phyloP scores from a whole-genome alignment of 2,797 vertebrate genomes.

The Anomalospiza imberbis region DNA sequence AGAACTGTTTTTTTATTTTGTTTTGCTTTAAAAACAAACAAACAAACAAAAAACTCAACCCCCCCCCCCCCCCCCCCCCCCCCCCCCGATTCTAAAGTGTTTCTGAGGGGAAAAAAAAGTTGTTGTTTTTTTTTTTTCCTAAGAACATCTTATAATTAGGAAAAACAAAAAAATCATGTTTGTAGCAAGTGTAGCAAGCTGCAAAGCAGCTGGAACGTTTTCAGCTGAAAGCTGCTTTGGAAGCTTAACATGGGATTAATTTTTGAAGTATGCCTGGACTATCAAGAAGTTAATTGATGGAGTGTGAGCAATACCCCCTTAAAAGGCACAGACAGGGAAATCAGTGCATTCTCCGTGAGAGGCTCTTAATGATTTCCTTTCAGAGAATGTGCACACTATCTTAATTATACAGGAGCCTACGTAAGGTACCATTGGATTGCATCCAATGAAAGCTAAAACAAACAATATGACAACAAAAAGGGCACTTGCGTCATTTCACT shows the following conservation, averaged over 20 bases:
- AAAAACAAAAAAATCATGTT: neutral
- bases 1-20: neutral
- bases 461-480: slow-evolving; percentile 78
- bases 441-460: slow-evolving; percentile 70
- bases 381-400: slow-evolving; percentile 52
- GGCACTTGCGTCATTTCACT: slow-evolving; percentile 74
- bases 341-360: slow-evolving; percentile 13
- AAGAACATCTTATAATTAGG: neutral
- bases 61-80: rapidly evolving
- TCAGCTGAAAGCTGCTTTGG: neutral
- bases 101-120: neutral
- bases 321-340: slow-evolving; percentile 40
- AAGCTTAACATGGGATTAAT: slow-evolving; percentile 13
- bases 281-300: slow-evolving; percentile 16
- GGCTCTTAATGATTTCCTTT: slow-evolving; percentile 60
- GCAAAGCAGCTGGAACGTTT: neutral
- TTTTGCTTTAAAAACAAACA: neutral
- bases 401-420: slow-evolving; percentile 71
- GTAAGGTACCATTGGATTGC: slow-evolving; percentile 63
- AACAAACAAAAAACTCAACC: neutral
- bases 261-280: slow-evolving; percentile 12
- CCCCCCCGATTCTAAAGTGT: neutral
- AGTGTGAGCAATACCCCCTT: neutral
- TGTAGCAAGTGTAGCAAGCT: neutral
- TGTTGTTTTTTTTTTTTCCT: rapidly evolving